Evolutionary conservation across 2,113 vertebrate genomes (phyloP).

Genomic region (Actinemys pallida): DNA sequence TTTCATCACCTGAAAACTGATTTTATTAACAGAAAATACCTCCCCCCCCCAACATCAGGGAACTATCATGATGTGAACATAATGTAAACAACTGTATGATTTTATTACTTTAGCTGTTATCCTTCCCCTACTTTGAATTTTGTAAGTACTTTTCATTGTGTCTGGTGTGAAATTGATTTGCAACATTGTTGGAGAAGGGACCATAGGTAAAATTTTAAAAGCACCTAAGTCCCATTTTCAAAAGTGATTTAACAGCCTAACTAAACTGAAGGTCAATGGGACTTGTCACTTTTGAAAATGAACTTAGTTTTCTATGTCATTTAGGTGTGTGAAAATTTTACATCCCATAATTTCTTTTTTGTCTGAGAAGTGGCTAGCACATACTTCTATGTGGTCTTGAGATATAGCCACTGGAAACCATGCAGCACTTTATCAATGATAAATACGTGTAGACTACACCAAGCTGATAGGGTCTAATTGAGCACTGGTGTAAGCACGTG

Average conservation of each 20-base stretch:
- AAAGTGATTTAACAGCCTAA: neutral
- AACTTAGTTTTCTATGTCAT: neutral
- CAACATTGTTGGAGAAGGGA: neutral
- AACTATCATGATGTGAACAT: conserved; percentile 32
- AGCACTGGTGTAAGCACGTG: neutral
- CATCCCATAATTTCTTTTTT: neutral
- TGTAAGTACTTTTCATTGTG: conserved; percentile 22
- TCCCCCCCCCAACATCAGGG: neutral
- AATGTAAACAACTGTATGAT: conserved; percentile 24
- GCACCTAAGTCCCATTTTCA: neutral
- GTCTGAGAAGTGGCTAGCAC: neutral
- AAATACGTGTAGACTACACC: accelerated
- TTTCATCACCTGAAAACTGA: neutral
- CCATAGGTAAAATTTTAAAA: neutral
- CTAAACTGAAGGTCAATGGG: neutral
- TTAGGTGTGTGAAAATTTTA: neutral
- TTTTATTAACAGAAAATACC: conserved; percentile 38
- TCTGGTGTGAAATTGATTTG: neutral
- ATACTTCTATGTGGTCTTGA: neutral
- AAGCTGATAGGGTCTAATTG: neutral
- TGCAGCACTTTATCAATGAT: neutral
- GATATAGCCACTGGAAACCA: accelerated
- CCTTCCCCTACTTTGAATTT: conserved; percentile 44
- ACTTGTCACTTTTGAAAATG: neutral
- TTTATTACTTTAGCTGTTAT: conserved; percentile 42